Percentiles rank a stretch among this genome's conserved stretches.
These are phyloP conservation scores for Atethmia centrago DNA, from an alignment of 2,888 invertebrate genomes.

Conservation along the genomic window DNA sequence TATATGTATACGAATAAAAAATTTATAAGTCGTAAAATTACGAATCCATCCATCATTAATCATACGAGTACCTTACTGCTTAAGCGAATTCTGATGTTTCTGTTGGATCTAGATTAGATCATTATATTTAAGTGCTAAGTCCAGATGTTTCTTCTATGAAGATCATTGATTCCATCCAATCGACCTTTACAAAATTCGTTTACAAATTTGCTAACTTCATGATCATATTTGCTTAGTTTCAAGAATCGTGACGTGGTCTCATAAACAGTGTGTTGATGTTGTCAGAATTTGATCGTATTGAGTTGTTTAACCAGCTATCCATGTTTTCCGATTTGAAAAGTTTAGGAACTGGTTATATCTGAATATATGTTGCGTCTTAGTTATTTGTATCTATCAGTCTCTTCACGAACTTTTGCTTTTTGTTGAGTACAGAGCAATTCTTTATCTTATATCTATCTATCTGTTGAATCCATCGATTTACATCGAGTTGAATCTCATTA, in stretches of 20 bases:
- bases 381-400: not conserved
- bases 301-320: slow-evolving; percentile 27
- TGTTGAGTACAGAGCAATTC: not conserved
- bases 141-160: slow-evolving; percentile 2
- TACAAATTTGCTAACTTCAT: slow-evolving; percentile 22
- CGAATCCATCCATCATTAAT: not conserved
- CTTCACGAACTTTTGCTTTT: not conserved
- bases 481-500: not conserved
- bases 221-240: slow-evolving; percentile 39
- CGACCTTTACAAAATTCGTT: slow-evolving; percentile 23
- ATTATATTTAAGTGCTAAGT: not conserved
- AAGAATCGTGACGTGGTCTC: slow-evolving; percentile 29
- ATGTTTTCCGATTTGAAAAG: not conserved
- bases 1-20: no score
- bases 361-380: not conserved
- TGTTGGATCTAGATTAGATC: not conserved
- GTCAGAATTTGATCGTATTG: slow-evolving; percentile 30
- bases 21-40: no score
- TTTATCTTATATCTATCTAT: not conserved
- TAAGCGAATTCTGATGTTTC: not conserved
- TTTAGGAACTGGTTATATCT: slow-evolving; percentile 7
- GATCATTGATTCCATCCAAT: slow-evolving; percentile 3
- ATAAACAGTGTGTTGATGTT: slow-evolving; percentile 27
- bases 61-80: not conserved
- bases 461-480: no score